phyloP scores from a whole-genome alignment of 2,113 vertebrate genomes.

The Cichladusa arquata region DNA sequence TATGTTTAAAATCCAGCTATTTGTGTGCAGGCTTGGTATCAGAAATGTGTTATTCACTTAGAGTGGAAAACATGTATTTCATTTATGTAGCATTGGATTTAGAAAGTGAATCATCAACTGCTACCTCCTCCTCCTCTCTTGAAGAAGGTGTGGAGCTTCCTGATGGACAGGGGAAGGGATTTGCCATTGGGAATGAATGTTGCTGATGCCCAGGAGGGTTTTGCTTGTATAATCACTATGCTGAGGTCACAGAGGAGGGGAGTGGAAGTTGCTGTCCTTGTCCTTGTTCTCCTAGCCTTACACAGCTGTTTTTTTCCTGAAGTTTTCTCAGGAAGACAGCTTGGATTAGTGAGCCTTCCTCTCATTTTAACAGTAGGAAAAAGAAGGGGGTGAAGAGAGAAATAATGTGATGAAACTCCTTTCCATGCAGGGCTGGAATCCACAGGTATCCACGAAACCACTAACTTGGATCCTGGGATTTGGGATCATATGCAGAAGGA shows the following conservation, averaged over 20 bases:
- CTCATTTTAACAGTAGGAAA: not conserved
- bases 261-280: not conserved
- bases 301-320: not conserved
- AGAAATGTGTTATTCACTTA: not conserved
- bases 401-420: not conserved
- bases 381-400: not conserved
- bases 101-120: slow-evolving; percentile 84
- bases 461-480: slow-evolving; percentile 81
- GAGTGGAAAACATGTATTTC: not conserved
- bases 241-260: not conserved
- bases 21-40: not conserved
- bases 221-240: not conserved
- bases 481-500: slow-evolving; percentile 86
- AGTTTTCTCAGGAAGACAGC: not conserved
- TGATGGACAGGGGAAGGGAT: slow-evolving; percentile 72
- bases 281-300: not conserved
- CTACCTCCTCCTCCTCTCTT: slow-evolving; percentile 74
- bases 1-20: not conserved
- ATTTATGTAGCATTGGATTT: slow-evolving; percentile 82
- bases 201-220: slow-evolving; percentile 77
- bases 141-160: slow-evolving; percentile 87
- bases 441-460: not conserved
- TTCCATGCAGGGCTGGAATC: not conserved
- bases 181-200: slow-evolving; percentile 81
- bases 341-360: not conserved